Conservation (phyloP, 2,888 invertebrate species). For the Tetheella fluctuosa region DNA sequence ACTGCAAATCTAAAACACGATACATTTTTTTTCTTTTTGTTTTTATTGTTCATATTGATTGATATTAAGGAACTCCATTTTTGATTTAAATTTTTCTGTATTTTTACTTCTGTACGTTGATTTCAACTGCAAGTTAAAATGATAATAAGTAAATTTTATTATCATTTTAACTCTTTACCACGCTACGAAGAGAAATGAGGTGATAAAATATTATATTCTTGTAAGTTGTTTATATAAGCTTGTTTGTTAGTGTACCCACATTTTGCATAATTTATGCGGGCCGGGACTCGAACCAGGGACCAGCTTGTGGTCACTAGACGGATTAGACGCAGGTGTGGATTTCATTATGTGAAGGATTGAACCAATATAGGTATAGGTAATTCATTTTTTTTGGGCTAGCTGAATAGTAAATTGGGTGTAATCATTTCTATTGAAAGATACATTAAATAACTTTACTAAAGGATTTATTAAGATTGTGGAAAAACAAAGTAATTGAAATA, state of each 20-base stretch:
- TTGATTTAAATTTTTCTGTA: too few species aligned
- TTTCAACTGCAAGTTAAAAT: too few species aligned
- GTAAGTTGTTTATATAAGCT: constrained; percentile 25
- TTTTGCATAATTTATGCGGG: constrained; percentile 51
- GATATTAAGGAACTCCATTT: too few species aligned
- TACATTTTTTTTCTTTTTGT: too few species aligned
- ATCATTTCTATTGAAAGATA: background rate
- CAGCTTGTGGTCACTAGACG: constrained; percentile 25
- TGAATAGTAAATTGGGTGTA: background rate
- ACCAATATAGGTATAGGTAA: background rate
- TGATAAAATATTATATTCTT: constrained; percentile 18
- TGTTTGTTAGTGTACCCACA: constrained; percentile 27
- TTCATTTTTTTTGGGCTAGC: background rate
- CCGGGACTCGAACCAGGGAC: constrained; percentile 19
- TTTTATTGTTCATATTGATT: too few species aligned
- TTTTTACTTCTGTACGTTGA: too few species aligned
- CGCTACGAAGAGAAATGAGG: too few species aligned
- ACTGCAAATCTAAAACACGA: too few species aligned
- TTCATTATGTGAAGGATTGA: constrained; percentile 17
- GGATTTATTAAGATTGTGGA: background rate
- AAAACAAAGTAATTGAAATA: background rate
- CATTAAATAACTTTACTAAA: background rate
- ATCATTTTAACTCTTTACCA: too few species aligned
- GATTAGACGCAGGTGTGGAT: constrained; percentile 27
- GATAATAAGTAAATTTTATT: too few species aligned